Evolutionary conservation across 2,888 invertebrate genomes (phyloP).

Genomic region (Hypena proboscidalis): DNA sequence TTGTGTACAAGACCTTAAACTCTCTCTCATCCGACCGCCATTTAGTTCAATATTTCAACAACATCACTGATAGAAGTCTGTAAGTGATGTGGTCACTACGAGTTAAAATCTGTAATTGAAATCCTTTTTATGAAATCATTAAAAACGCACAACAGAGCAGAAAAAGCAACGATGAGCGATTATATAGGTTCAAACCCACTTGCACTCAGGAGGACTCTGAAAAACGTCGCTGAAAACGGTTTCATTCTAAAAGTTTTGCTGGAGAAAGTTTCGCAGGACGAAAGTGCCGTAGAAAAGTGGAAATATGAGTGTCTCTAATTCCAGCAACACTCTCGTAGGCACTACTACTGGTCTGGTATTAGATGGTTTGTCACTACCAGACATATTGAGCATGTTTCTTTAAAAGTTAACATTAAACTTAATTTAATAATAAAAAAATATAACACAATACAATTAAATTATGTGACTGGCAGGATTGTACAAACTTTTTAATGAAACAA

Average conservation of each 20-base stretch:
- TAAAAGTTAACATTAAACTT: no score
- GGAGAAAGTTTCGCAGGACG: conserved; percentile 30
- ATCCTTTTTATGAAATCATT: background rate
- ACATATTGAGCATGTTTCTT: background rate
- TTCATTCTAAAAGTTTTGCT: conserved; percentile 46
- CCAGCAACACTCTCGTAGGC: conserved; percentile 19
- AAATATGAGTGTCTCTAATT: conserved; percentile 53
- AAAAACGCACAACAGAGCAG: conserved; percentile 15
- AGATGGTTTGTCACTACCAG: background rate
- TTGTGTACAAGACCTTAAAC: no score
- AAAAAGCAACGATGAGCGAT: conserved; percentile 35
- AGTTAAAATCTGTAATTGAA: background rate
- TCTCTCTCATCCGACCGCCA: no score
- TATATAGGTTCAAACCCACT: conserved; percentile 28
- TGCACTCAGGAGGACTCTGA: conserved; percentile 30
- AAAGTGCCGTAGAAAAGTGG: conserved; percentile 38
- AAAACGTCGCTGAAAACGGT: conserved; percentile 42
- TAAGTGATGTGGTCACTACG: background rate
- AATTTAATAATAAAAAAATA: no score
- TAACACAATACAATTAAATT: no score
- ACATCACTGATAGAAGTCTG: no score
- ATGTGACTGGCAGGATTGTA: no score
- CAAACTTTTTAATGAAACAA: no score
- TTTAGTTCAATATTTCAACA: no score
- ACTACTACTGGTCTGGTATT: conserved; percentile 5